Evolutionary conservation across 2,888 invertebrate genomes (phyloP), one percentile per base, ranked within the genome.

Genomic region (Allygus modestus): DNA sequence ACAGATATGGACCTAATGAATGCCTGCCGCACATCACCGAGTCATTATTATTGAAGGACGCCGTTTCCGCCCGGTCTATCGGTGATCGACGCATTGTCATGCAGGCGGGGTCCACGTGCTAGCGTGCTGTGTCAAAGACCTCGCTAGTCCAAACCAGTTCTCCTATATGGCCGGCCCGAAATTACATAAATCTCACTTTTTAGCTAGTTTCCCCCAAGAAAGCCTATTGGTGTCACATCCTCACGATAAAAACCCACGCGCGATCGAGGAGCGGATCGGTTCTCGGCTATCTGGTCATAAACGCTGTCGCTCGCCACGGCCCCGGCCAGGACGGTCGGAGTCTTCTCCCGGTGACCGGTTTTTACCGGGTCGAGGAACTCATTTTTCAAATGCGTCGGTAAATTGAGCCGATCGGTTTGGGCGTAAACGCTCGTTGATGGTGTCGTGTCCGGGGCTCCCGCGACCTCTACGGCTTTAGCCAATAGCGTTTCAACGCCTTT

Each of bases 141-240:
- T 41, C n/a, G n/a, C 37, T 20, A 15, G 26, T 20, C 73, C 77
- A 77, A 77, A 77, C 77, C 77, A 41, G 77, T 77, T 77, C 77
- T 37, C 71, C 71, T 15, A 51, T 9, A 41, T 23, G 73, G 31
- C 71, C 73, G 77, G 51, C 9, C 26, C 51, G 51, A 51, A 77
- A 77, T 77, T 77, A 77, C 77, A 77, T 77, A 77, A 77, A 77
- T 77, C 77, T 77, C 46, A 77, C 51, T 77, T 77, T 77, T 77
- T 77, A 77, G 77, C 77, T 77, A 77, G 77, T 77, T 77, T 77
- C 28, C 73, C 41, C 73, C n/a, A 28, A 77, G 77, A 77, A 77
- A 77, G 77, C 77, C 77, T 77, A 77, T 77, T 51, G 77, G 77
- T 77, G 77, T 77, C 51, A 77, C 77, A 73, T 37, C 41, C 20